Conservation (phyloP, 92 coral and sea anemone species). For the Hydrozoanthus gracilis region DNA sequence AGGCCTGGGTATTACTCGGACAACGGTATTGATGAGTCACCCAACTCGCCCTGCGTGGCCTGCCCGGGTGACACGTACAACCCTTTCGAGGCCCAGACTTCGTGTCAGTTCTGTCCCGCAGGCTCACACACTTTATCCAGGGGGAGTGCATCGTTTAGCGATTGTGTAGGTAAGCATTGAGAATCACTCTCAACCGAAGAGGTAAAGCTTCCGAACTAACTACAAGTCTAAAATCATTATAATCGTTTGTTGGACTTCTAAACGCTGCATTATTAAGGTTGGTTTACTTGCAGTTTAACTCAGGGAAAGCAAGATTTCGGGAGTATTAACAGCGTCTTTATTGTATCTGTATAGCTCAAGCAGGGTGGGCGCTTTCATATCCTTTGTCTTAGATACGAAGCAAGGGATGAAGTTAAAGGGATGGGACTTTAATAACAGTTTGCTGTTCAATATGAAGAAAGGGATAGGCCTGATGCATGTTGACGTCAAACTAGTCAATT, state of each 20-base stretch:
- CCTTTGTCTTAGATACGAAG: too few relatives aligned
- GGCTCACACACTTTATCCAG: constrained; percentile 73
- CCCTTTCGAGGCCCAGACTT: constrained; percentile 60
- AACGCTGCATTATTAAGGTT: neutral
- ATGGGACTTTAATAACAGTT: too few relatives aligned
- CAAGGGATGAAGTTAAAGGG: too few relatives aligned
- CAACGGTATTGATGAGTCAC: constrained; percentile 76
- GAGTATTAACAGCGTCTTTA: too few relatives aligned
- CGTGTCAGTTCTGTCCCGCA: constrained; percentile 82
- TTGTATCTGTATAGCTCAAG: too few relatives aligned
- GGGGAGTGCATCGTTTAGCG: constrained; percentile 75
- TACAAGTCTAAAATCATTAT: neutral
- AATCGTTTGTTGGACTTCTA: neutral
- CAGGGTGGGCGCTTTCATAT: too few relatives aligned
- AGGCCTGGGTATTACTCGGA: constrained; percentile 84
- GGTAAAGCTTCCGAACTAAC: neutral
- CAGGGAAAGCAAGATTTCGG: too few relatives aligned
- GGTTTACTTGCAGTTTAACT: neutral
- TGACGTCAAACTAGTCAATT: too few relatives aligned
- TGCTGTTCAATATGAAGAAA: too few relatives aligned
- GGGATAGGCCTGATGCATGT: too few relatives aligned
- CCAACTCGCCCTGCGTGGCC: constrained; percentile 74
- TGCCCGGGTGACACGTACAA: constrained; percentile 90
- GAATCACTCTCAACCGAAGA: neutral
- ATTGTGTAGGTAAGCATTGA: constrained; percentile 75